Base-by-base conservation (phyloP, 2,113 vertebrate genomes). In the Sterna hirundo region DNA sequence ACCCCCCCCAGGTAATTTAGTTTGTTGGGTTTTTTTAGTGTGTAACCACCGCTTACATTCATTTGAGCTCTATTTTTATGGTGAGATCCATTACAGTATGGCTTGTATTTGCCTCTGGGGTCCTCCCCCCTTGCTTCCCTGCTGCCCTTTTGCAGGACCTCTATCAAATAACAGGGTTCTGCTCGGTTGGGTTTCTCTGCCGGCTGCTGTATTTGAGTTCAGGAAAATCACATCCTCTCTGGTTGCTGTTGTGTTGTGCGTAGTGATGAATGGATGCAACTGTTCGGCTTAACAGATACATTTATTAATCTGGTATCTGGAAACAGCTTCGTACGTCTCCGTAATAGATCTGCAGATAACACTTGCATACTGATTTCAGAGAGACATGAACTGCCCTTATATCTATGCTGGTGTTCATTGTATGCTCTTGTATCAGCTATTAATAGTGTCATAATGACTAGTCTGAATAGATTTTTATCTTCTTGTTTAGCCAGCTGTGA, bases 381-480 rank as follows among this genome's bases (percentile, higher is more conserved):
- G 75, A 46, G 34, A 65, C 49, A 76, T 20, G 29, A 65, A 61
- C 51, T 85, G 34, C 61, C 11, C 49, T 58, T 70, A 1, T 20
- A 38, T 19, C 64, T 77, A 16, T 0, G 2, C 29, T 77, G n/a
- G n/a, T 66, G 30, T 65, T 94, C 62, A 30, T 70, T 51, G 42
- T 70, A 38, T 3, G 5, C 23, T 30, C 27, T 91, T 70, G 18
- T 74, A 46, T 66, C 57, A 51, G 21, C 84, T 87, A 62, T 90
- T 89, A 77, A 68, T 62, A 91, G 42, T 38, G 20, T 46, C 44
- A 30, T 49, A 54, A 89, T 65, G 49, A 94, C 86, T 54, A 52
- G 27, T n/a, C 54, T 79, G 75, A 40, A 58, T 29, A 93, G 62
- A 76, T 94, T 91, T 96, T 94, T 82, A 65, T 82, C 66, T 89